These are phyloP conservation scores for Sinelater perroti DNA, from an alignment of 2,888 invertebrate genomes.

Conservation along the genomic window DNA sequence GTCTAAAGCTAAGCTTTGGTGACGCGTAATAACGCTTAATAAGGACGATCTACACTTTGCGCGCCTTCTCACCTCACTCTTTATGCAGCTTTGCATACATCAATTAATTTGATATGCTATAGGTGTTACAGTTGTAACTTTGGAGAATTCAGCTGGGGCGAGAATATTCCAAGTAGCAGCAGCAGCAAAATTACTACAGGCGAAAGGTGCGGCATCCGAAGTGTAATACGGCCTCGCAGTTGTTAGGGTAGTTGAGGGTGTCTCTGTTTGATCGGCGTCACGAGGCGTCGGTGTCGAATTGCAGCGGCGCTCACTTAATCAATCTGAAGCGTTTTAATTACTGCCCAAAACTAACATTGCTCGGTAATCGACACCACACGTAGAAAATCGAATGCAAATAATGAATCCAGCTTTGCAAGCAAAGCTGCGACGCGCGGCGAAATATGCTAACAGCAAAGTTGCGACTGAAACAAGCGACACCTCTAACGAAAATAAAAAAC, in stretches of 20 bases:
- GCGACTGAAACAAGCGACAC: background rate
- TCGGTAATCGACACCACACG: slow-evolving; percentile 31
- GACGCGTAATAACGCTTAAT: slow-evolving; percentile 26
- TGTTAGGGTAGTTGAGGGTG: slow-evolving; percentile 38
- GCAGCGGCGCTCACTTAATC: slow-evolving; percentile 38
- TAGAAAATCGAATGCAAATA: slow-evolving; percentile 3
- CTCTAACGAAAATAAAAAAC: background rate
- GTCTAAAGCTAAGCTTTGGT: slow-evolving; percentile 33
- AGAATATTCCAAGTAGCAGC: too few species aligned
- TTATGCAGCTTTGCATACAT: too few species aligned
- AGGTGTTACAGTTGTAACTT: too few species aligned
- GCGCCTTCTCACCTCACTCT: too few species aligned
- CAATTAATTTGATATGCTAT: too few species aligned
- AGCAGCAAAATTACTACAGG: background rate
- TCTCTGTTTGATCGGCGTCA: slow-evolving; percentile 39
- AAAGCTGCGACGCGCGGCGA: too few species aligned
- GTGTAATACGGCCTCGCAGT: slow-evolving; percentile 30
- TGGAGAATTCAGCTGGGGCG: too few species aligned
- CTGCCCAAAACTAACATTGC: slow-evolving; percentile 39
- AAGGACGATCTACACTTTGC: slow-evolving; percentile 22
- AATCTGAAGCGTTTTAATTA: slow-evolving; percentile 41
- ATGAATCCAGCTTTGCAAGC: too few species aligned
- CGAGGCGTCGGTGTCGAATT: slow-evolving; percentile 38
- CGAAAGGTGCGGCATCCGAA: slow-evolving; percentile 9
- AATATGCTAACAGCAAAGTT: background rate